These are phyloP conservation scores for Harlomillsia oculata DNA, from an alignment of 1,140 invertebrate species.

Conservation along the genomic window DNA sequence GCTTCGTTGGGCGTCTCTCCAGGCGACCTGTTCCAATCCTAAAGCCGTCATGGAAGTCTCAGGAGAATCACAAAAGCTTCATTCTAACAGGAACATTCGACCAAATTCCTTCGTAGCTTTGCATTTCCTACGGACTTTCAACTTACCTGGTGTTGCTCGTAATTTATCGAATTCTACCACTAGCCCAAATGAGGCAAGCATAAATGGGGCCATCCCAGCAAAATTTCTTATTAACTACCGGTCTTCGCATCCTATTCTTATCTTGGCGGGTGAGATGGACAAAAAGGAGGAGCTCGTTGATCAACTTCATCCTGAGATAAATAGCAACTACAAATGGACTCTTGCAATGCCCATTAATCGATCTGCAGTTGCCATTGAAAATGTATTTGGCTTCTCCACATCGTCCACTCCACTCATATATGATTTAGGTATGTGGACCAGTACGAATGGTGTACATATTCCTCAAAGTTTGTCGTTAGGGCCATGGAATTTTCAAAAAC, in stretches of 20 bases:
- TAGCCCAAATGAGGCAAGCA: too few species aligned
- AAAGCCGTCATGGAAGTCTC: too few species aligned
- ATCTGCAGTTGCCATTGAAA: constrained; percentile 7
- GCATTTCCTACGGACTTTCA: too few species aligned
- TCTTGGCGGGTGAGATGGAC: background rate
- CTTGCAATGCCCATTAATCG: background rate
- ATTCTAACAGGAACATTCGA: too few species aligned
- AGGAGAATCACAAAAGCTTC: too few species aligned
- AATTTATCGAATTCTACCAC: background rate
- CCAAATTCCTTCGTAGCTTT: too few species aligned
- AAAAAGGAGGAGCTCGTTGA: constrained; percentile 3
- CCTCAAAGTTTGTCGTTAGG: background rate
- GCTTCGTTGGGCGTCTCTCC: too few species aligned
- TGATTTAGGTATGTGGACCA: constrained; percentile 18
- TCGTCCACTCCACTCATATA: constrained; percentile 8
- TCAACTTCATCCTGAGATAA: constrained; percentile 10
- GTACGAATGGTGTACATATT: constrained; percentile 2
- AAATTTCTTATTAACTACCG: constrained; percentile 4
- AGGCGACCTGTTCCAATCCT: too few species aligned
- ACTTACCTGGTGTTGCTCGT: background rate
- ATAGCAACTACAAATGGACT: constrained; percentile 28
- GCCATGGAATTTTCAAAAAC: constrained; percentile 12
- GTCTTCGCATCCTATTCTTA: background rate
- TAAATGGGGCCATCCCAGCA: too few species aligned
- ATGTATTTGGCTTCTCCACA: constrained; percentile 23